Base-by-base conservation (phyloP, 2,888 invertebrate species). In the Conus canariensis region DNA sequence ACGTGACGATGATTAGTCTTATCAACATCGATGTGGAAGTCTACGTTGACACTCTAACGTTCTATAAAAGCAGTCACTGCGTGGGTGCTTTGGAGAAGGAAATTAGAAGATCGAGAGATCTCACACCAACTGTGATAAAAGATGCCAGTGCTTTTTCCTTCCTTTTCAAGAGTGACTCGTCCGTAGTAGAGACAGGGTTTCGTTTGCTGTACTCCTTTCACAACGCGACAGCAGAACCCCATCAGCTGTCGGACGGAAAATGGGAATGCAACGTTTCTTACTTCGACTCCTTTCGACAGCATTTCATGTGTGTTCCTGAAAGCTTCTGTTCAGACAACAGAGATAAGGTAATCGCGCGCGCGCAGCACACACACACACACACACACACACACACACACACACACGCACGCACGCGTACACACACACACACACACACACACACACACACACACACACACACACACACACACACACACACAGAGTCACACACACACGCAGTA, bases 161-260 rank as follows among this genome's bases (percentile, higher is more conserved):
- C 16, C 77, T 10, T 10, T 80, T 80, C 45, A 1, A 8, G 0
- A 80, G 77, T 45, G 45, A 14, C 30, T 30, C 9, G 0, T 70
- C 9, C 25, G 8, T 14, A 7, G 30, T 30, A 16, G 56, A 56
- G 7, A 82, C 82, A 8, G 82, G 82, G 8, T 82, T 82, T 19
- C 45, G 82, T 45, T n/a, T 82, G 56, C 22, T 82, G 56, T 82
- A 82, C 56, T 82, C 82, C 56, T 82, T 82, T 16, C 82, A 82
- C 6, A 82, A 82, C 82, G 9, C 16, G 0, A 14, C 82, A 6
- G 82, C 58, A 56, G 56, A 16, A 56, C 82, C 82, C 19, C 9
- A 0, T 5, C 82, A 82, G 82, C 16, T 82, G 45, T 16, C 56
- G 2, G 56, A 82, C 8, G 82, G 82, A 6, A 82, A 82, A 16